A percentile compares a stretch with the other conserved stretches of the same genome.
phyloP scores from a whole-genome alignment of 2,888 invertebrate genomes.

The Spilosoma lubricipeda region DNA sequence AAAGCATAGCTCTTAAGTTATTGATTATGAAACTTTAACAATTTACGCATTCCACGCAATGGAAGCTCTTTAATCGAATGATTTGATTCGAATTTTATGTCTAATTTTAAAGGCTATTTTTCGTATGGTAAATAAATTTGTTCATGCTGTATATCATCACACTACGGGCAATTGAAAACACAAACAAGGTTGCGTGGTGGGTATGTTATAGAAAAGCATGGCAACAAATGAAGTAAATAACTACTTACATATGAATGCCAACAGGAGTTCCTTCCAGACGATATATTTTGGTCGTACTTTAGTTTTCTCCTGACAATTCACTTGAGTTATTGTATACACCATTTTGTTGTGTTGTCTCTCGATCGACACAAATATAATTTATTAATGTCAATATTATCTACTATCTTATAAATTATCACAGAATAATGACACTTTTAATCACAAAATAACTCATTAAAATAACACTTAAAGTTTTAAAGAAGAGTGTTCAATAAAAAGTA shows the following conservation, averaged over 20 bases:
- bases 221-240: not conserved
- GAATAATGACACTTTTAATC: not conserved
- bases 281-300: constrained; percentile 41
- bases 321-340: constrained; percentile 60
- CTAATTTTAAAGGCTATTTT: too few relatives aligned
- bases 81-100: too few relatives aligned
- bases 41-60: too few relatives aligned
- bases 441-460: not conserved
- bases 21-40: too few relatives aligned
- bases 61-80: too few relatives aligned
- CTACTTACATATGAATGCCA: constrained; percentile 64
- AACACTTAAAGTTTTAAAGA: not conserved
- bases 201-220: too few relatives aligned
- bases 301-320: constrained; percentile 19
- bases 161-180: too few relatives aligned
- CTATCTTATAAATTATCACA: not conserved
- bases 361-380: not conserved
- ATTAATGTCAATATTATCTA: not conserved
- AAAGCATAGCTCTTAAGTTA: too few relatives aligned
- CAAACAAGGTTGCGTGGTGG: too few relatives aligned
- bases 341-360: constrained; percentile 39
- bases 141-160: too few relatives aligned
- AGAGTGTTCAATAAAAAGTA: too few relatives aligned
- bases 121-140: too few relatives aligned
- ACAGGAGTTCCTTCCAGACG: constrained; percentile 57